Base-by-base conservation (phyloP, 2,113 vertebrate species). In the Ciconia maguari region DNA sequence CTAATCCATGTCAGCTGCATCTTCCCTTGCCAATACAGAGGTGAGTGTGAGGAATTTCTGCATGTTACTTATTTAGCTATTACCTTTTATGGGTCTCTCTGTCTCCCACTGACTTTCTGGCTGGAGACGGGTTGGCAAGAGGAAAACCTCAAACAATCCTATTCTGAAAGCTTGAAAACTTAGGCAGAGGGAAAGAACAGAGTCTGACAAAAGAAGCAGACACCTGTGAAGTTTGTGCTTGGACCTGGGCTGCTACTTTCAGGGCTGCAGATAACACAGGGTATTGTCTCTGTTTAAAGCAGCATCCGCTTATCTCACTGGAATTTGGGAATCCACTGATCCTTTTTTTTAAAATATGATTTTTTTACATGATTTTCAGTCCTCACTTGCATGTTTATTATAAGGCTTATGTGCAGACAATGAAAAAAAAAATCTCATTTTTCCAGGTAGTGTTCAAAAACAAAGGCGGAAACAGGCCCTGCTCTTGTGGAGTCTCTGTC, bases 1-100 rank as follows among this genome's bases (percentile, higher is more conserved):
- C 58, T 96, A 97, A 97, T 97, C 94, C 60, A 0, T 93, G 94
- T 93, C 96, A 97, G 93, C 95, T 96, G 91, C 83, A 92, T 93
- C 95, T 96, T 97, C 64, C 69, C 80, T 94, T 96, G 94, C 96
- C 95, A 94, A 58, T 75, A 77, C 22, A 70, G 97, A 96, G 97
- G 97, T 97, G 93, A 97, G 92, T 10, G 70, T 91, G 87, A 93
- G 92, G 89, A 90, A 97, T 96, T 96, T 95, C 77, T 97, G 85
- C 6, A 4, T 80, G 80, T 89, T 94, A 75, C 82, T 96, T 89
- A 61, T 95, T 97, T 89, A 84, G 64, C 60, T 89, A 24, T 97
- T 95, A 81, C 92, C 94, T 96, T 96, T 93, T 95, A 96, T 87
- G 93, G 87, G 41, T 94, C 46, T 91, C 41, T 87, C 72, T 83